Evolutionary conservation across 92 coral and sea anemone genomes (phyloP).

Genomic region (Galaxea fascicularis): DNA sequence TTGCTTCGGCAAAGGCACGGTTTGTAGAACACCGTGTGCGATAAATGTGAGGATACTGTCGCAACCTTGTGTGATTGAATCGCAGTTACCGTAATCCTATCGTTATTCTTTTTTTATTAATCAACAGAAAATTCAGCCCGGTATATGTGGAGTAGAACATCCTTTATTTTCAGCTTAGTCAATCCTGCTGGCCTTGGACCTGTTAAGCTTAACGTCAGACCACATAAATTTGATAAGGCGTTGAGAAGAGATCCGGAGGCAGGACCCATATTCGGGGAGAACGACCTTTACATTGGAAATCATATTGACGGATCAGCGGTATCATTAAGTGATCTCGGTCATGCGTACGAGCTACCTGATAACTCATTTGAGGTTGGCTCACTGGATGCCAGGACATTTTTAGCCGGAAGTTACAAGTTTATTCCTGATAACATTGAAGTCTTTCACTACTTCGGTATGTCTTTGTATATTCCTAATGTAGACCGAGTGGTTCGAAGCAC

Average conservation of each 20-base stretch:
- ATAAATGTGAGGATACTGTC: too few relatives aligned
- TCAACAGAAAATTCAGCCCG: not conserved
- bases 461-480: too few relatives aligned
- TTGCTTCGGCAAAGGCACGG: too few relatives aligned
- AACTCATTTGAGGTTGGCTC: not conserved
- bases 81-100: not conserved
- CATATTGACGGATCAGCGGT: slow-evolving; percentile 32
- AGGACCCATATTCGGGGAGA: slow-evolving; percentile 69
- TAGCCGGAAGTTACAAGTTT: slow-evolving; percentile 46
- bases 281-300: slow-evolving; percentile 52
- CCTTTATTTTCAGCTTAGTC: slow-evolving; percentile 77
- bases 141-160: slow-evolving; percentile 19
- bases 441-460: slow-evolving; percentile 23
- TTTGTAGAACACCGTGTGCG: too few relatives aligned
- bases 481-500: too few relatives aligned
- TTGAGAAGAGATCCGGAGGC: slow-evolving; percentile 21
- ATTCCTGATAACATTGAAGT: slow-evolving; percentile 49
- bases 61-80: too few relatives aligned
- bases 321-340: slow-evolving; percentile 48
- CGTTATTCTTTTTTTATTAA: not conserved
- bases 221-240: slow-evolving; percentile 23
- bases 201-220: slow-evolving; percentile 52
- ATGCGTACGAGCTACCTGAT: slow-evolving; percentile 38
- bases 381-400: slow-evolving; percentile 21
- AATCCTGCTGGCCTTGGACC: slow-evolving; percentile 69